These are phyloP conservation scores for Lacanobia oleracea DNA, from an alignment of 2,888 invertebrate genomes.

Conservation along the genomic window DNA sequence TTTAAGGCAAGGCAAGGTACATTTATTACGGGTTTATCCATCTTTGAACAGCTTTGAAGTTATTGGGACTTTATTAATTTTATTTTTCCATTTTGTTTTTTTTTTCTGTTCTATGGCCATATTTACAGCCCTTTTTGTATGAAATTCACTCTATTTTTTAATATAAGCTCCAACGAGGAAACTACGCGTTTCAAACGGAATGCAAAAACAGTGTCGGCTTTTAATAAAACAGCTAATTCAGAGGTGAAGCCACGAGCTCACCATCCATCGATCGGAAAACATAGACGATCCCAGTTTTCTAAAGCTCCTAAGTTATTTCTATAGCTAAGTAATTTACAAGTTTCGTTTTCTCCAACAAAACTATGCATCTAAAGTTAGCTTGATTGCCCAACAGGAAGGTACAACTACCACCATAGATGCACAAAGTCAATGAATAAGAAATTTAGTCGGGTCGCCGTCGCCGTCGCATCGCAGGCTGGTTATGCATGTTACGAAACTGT, in stretches of 20 bases:
- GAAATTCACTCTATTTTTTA: too few relatives aligned
- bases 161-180: too few relatives aligned
- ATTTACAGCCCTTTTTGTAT: too few relatives aligned
- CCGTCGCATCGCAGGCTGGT: slow-evolving; percentile 58
- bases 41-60: not conserved
- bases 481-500: slow-evolving; percentile 71
- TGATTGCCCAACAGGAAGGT: slow-evolving; percentile 42
- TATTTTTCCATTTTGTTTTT: too few relatives aligned
- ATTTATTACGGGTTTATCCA: not conserved
- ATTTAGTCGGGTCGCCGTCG: slow-evolving; percentile 72
- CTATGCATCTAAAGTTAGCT: slow-evolving; percentile 10
- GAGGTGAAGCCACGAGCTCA: too few relatives aligned
- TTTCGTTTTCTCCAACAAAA: not conserved
- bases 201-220: too few relatives aligned
- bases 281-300: not conserved
- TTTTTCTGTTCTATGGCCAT: too few relatives aligned
- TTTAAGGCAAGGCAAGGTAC: too few relatives aligned
- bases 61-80: too few relatives aligned
- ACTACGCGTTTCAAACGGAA: too few relatives aligned
- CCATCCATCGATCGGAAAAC: not conserved
- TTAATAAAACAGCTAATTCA: too few relatives aligned
- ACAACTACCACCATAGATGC: slow-evolving; percentile 28
- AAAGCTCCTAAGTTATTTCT: not conserved
- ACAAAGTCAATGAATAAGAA: slow-evolving; percentile 71
- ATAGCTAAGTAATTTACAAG: not conserved